Conservation (phyloP, 2,888 invertebrate species). For the Drosophila leonis region DNA sequence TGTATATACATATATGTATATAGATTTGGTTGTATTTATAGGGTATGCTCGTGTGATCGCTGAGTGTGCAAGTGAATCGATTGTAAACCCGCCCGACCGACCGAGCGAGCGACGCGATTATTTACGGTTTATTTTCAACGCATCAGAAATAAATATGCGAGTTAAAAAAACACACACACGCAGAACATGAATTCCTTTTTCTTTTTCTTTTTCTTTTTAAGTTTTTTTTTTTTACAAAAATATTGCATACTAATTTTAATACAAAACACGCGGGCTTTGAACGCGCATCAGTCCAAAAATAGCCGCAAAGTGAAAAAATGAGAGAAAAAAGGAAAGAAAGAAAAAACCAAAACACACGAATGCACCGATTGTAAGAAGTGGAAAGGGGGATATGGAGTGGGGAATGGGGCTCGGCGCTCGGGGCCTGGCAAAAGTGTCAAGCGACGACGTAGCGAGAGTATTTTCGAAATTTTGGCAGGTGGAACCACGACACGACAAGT, state of each 20-base stretch:
- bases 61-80: conserved; percentile 76
- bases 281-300: conserved; percentile 70
- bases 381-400: background rate
- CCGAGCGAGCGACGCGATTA: conserved; percentile 65
- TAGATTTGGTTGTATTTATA: conserved; percentile 21
- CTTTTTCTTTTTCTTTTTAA: conserved; percentile 21
- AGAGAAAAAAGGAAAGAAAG: conserved; percentile 27
- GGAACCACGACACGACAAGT: conserved; percentile 75
- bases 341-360: conserved; percentile 36
- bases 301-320: conserved; percentile 62
- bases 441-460: conserved; percentile 57
- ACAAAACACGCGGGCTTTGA: conserved; percentile 79
- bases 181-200: conserved; percentile 53
- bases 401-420: background rate
- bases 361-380: conserved; percentile 27
- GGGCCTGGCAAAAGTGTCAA: conserved; percentile 72
- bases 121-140: conserved; percentile 82
- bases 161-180: conserved; percentile 47
- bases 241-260: conserved; percentile 82
- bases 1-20: background rate
- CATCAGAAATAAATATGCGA: conserved; percentile 74
- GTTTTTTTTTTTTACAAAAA: conserved; percentile 59
- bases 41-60: conserved; percentile 22
- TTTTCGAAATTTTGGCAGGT: conserved; percentile 78
- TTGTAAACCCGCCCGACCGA: conserved; percentile 69